Percentiles rank a stretch among this genome's conserved stretches.
phyloP scores from a whole-genome alignment of 2,797 vertebrate genomes.

The Ictinia mississippiensis region DNA sequence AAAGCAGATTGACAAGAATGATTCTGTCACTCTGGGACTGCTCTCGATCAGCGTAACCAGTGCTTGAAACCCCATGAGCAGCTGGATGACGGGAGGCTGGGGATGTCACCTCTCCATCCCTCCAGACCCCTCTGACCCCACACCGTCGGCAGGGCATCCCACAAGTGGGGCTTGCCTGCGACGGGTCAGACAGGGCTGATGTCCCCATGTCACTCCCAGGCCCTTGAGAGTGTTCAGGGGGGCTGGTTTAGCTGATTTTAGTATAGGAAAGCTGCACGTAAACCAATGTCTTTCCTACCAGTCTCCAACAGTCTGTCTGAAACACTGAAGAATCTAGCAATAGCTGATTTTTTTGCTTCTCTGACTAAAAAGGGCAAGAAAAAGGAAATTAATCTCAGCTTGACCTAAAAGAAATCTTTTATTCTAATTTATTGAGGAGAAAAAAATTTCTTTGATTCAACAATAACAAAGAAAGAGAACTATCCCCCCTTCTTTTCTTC shows the following conservation, averaged over 20 bases:
- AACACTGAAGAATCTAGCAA: neutral
- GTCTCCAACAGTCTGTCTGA: neutral
- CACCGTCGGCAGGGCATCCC: neutral
- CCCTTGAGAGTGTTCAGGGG: neutral
- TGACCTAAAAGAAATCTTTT: neutral
- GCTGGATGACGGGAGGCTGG: neutral
- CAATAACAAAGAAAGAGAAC: neutral
- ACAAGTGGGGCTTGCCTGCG: neutral
- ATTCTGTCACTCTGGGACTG: constrained; percentile 27
- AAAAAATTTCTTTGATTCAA: neutral
- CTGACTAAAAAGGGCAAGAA: neutral
- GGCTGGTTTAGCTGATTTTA: neutral
- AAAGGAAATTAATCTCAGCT: neutral
- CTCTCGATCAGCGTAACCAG: constrained; percentile 34
- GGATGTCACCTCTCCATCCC: neutral
- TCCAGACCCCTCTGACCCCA: neutral
- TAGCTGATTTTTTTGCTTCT: neutral
- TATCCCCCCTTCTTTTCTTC: neutral
- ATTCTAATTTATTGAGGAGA: neutral
- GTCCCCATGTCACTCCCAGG: constrained; percentile 27
- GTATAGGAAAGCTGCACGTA: neutral
- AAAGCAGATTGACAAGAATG: constrained; percentile 33
- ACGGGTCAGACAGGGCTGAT: neutral
- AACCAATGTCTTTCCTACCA: neutral
- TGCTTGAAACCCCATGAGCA: constrained; percentile 12